Evolutionary conservation across 1,140 invertebrate genomes (phyloP).

Genomic region (Bombus polaris): DNA sequence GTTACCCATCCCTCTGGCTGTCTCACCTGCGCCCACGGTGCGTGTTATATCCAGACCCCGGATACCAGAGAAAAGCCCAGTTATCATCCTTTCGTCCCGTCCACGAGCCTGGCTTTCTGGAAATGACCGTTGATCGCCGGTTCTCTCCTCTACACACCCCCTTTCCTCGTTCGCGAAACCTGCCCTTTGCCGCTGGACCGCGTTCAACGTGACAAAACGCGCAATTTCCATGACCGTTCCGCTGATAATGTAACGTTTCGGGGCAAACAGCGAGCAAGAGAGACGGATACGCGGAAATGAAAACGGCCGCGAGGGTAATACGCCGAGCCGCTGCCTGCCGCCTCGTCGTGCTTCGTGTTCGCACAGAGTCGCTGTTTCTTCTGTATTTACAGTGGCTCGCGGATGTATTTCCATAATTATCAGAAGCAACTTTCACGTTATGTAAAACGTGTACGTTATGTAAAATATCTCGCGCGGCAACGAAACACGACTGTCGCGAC

Average conservation of each 20-base stretch:
- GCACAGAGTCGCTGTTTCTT: no score
- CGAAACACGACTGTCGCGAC: no score
- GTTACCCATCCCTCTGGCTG: slow-evolving; percentile 13
- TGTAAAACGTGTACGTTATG: no score
- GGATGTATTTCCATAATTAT: no score
- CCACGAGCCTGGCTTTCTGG: slow-evolving; percentile 40
- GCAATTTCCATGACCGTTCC: slow-evolving; percentile 57
- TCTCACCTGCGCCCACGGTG: slow-evolving; percentile 33
- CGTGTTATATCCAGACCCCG: background rate
- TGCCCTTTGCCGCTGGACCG: slow-evolving; percentile 20
- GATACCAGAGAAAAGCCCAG: background rate
- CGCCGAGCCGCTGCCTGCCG: background rate
- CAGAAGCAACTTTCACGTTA: no score
- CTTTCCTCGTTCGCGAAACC: background rate
- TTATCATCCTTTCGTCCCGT: slow-evolving; percentile 36
- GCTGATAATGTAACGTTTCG: slow-evolving; percentile 48
- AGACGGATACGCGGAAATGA: slow-evolving; percentile 43
- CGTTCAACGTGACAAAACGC: slow-evolving; percentile 58
- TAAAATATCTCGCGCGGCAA: no score
- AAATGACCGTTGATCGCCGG: slow-evolving; percentile 65
- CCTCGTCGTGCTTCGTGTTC: background rate
- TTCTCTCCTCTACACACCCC: no score
- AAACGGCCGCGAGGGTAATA: slow-evolving; percentile 24
- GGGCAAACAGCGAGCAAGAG: background rate
- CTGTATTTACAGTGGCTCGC: no score